These are phyloP conservation scores for Anthoptus insignis DNA, from an alignment of 2,888 invertebrate genomes.

Conservation along the genomic window DNA sequence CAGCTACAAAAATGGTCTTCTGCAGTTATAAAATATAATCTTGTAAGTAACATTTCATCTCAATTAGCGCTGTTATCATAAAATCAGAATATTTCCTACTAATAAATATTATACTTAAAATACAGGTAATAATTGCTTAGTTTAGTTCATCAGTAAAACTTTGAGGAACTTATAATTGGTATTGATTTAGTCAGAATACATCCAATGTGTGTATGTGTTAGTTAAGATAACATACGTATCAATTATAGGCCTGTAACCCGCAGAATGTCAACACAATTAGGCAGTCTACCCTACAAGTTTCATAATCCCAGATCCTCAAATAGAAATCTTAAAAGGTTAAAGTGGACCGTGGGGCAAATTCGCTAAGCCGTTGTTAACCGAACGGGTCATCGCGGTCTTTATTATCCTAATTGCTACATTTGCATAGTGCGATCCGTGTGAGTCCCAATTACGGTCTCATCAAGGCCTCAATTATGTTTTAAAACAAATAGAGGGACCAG, in stretches of 20 bases:
- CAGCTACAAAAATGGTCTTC: too few species aligned
- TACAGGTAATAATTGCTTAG: too few species aligned
- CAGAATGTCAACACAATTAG: conserved; percentile 33
- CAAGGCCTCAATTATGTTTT: conserved; percentile 69
- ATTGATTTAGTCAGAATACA: conserved; percentile 4
- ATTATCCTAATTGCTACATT: conserved; percentile 77
- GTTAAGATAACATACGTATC: conserved; percentile 19
- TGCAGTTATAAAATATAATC: too few species aligned
- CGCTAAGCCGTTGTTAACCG: conserved; percentile 63
- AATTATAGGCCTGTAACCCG: conserved; percentile 25
- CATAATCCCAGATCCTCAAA: conserved; percentile 45
- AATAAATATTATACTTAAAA: too few species aligned
- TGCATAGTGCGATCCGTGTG: conserved; percentile 72
- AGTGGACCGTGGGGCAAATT: conserved; percentile 59
- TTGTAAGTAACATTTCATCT: too few species aligned
- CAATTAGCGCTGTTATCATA: too few species aligned
- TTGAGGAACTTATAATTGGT: conserved; percentile 20
- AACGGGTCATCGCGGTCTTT: conserved; percentile 63
- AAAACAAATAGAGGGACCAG: conserved; percentile 72
- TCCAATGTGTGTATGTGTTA: background rate
- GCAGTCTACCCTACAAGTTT: conserved; percentile 23
- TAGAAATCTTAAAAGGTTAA: conserved; percentile 52
- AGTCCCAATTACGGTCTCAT: conserved; percentile 70
- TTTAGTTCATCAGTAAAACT: background rate
- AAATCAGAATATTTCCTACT: too few species aligned